These are phyloP conservation scores for Petrophora chlorosata DNA, from an alignment of 2,888 invertebrate species.

Conservation along the genomic window DNA sequence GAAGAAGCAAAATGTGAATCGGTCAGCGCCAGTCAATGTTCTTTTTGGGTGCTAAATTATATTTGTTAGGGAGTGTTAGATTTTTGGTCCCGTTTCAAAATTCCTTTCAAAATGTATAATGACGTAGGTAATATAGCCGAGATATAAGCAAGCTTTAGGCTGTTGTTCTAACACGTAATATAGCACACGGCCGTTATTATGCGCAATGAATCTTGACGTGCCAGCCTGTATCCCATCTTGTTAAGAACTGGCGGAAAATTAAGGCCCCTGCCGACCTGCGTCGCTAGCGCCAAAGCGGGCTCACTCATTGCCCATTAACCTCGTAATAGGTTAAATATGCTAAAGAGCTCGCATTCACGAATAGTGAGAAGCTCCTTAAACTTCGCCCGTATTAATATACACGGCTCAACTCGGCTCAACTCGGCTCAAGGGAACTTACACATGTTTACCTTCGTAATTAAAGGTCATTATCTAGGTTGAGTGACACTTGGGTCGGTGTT, in stretches of 20 bases:
- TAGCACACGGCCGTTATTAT: constrained; percentile 32
- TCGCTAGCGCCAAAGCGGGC: constrained; percentile 48
- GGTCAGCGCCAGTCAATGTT: no score
- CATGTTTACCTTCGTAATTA: constrained; percentile 35
- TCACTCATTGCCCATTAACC: constrained; percentile 74
- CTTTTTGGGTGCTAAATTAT: no score
- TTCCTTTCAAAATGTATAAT: no score
- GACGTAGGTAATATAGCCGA: no score
- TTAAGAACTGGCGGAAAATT: constrained; percentile 68
- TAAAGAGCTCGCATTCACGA: constrained; percentile 63
- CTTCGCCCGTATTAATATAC: constrained; percentile 39
- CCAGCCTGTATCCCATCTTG: constrained; percentile 46
- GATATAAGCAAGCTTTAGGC: constrained; percentile 10
- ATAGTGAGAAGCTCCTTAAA: constrained; percentile 46
- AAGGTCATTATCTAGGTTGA: constrained; percentile 33
- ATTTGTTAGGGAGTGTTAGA: no score
- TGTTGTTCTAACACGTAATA: constrained; percentile 30
- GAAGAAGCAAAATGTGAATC: no score
- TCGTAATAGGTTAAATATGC: constrained; percentile 77
- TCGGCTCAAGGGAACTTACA: constrained; percentile 24
- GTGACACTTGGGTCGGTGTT: constrained; percentile 23
- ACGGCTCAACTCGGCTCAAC: no score
- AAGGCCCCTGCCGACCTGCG: constrained; percentile 51
- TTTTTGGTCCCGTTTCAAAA: no score
- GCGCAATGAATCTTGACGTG: constrained; percentile 36